Evolutionary conservation across 1,140 invertebrate genomes (phyloP).

Genomic region (Chlorops oryzae): DNA sequence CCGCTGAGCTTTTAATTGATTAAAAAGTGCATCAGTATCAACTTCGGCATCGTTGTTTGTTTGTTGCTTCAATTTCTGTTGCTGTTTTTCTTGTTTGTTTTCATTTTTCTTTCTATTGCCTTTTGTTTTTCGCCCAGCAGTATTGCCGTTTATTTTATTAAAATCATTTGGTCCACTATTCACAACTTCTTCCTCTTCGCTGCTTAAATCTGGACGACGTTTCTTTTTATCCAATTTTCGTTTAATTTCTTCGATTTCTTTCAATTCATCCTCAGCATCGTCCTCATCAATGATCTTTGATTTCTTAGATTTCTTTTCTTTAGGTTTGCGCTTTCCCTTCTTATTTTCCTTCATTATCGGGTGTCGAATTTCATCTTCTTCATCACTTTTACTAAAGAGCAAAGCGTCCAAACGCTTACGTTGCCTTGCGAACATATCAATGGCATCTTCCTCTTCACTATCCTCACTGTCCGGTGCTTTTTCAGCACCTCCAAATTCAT

Average conservation of each 20-base stretch:
- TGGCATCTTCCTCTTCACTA: constrained; percentile 30
- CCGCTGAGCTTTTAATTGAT: constrained; percentile 42
- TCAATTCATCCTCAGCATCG: constrained; percentile 14
- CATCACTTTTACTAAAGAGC: constrained; percentile 44
- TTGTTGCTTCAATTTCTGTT: constrained; percentile 14
- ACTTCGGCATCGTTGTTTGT: too few relatives aligned
- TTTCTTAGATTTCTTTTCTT: constrained; percentile 19
- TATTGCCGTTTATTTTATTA: background rate
- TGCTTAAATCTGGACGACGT: constrained; percentile 26
- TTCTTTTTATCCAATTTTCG: constrained; percentile 32
- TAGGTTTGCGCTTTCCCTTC: constrained; percentile 13
- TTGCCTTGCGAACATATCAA: constrained; percentile 27
- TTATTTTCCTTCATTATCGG: constrained; percentile 18
- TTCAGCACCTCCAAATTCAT: constrained; percentile 7
- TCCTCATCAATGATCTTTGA: constrained; percentile 17
- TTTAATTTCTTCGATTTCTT: constrained; percentile 25
- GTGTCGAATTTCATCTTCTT: constrained; percentile 28
- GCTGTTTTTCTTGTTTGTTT: background rate
- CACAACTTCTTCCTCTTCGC: constrained; percentile 20
- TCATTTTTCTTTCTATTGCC: background rate
- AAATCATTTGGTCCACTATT: background rate
- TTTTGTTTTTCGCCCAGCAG: background rate
- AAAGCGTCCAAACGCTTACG: constrained; percentile 35
- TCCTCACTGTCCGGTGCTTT: constrained; percentile 6
- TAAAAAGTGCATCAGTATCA: constrained; percentile 37